Conservation (phyloP, 2,113 vertebrate species). For the Anas platyrhynchos region DNA sequence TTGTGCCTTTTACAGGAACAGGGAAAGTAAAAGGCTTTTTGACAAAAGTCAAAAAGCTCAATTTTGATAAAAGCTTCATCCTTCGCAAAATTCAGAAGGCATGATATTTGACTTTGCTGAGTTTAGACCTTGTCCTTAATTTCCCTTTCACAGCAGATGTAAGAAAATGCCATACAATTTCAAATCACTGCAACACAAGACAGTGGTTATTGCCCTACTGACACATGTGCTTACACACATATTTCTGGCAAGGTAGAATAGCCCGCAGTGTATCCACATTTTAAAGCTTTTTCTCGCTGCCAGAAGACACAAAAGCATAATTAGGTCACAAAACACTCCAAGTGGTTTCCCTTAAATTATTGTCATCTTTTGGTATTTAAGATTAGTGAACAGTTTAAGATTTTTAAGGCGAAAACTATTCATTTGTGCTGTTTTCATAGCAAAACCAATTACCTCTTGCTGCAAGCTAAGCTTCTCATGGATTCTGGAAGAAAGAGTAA, state of each 20-base stretch:
- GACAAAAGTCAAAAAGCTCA: not conserved
- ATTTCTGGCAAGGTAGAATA: not conserved
- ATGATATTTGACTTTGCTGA: not conserved
- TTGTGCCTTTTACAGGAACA: not conserved
- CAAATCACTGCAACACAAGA: not conserved
- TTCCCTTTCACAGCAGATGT: not conserved
- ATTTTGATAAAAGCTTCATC: not conserved
- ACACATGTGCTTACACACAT: not conserved
- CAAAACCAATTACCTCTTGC: not conserved
- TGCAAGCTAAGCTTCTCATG: not conserved
- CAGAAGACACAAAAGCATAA: not conserved
- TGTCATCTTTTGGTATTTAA: not conserved
- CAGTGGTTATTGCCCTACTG: not conserved
- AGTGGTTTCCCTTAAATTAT: not conserved
- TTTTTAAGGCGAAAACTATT: not conserved
- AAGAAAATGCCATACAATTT: not conserved
- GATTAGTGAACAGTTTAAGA: not conserved
- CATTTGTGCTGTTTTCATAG: not conserved
- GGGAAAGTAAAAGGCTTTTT: not conserved
- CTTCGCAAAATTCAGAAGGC: not conserved
- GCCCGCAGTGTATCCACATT: not conserved
- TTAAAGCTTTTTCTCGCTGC: not conserved
- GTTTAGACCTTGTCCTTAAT: not conserved
- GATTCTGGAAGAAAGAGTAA: not conserved
- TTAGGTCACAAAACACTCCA: not conserved